Evolutionary conservation across 2,888 invertebrate genomes (phyloP).

Genomic region (Allolobophora icterica): DNA sequence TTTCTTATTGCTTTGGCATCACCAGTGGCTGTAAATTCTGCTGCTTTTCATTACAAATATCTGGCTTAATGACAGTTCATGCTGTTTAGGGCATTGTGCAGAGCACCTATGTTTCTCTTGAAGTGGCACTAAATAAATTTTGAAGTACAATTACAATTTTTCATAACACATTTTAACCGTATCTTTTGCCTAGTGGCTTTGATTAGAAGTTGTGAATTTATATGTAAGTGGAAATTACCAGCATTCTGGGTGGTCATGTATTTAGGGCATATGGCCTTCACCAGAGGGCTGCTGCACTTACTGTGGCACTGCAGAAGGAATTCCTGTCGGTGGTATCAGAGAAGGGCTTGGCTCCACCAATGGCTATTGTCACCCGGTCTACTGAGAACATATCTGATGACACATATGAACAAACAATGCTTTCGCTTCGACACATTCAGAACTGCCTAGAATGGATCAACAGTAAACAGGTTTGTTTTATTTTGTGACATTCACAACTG

Average conservation of each 20-base stretch:
- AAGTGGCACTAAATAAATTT: too few species aligned
- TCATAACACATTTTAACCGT: neutral
- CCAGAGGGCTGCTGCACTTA: conserved; percentile 84
- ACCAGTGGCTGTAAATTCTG: too few species aligned
- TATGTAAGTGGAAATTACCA: neutral
- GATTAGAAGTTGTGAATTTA: neutral
- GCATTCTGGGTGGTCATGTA: neutral
- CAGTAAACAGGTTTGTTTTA: conserved; percentile 7
- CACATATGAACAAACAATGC: conserved; percentile 26
- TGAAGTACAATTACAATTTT: neutral
- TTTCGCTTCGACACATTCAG: conserved; percentile 31
- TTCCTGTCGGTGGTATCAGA: conserved; percentile 8
- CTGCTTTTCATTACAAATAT: too few species aligned
- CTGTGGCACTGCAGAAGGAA: conserved; percentile 81
- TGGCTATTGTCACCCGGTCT: conserved; percentile 18
- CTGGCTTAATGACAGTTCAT: neutral
- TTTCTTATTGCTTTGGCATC: too few species aligned
- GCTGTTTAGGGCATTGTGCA: neutral
- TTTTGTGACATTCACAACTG: neutral
- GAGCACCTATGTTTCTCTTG: too few species aligned
- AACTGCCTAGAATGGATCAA: conserved; percentile 28
- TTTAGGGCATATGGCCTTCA: conserved; percentile 49
- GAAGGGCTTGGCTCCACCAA: conserved; percentile 29
- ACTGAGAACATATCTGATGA: conserved; percentile 26
- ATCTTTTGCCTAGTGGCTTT: neutral